phyloP scores from a whole-genome alignment of 2,888 invertebrate species.

The Eupithecia subumbrata region DNA sequence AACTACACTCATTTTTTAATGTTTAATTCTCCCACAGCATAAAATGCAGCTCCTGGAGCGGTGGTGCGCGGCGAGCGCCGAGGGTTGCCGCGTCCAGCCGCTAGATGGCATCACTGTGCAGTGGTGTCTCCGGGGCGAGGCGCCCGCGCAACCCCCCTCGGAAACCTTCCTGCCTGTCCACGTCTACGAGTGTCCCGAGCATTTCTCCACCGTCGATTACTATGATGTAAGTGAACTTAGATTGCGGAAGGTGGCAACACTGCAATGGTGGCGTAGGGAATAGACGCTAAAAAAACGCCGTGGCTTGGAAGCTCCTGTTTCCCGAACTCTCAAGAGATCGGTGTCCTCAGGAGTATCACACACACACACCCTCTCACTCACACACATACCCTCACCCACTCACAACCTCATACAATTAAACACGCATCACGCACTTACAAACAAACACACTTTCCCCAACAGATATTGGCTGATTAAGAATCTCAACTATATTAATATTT shows the following conservation, averaged over 20 bases:
- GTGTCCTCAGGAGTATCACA: too few species aligned
- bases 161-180: conserved; percentile 87
- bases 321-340: too few species aligned
- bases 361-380: too few species aligned
- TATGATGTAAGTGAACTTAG: conserved; percentile 86
- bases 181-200: conserved; percentile 91
- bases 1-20: background rate
- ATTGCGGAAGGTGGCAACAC: conserved; percentile 50
- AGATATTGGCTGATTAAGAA: too few species aligned
- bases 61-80: conserved; percentile 75
- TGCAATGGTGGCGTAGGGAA: too few species aligned
- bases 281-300: too few species aligned
- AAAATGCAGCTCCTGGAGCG: conserved; percentile 88
- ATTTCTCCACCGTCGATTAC: conserved; percentile 93
- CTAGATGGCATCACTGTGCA: conserved; percentile 86
- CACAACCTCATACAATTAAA: too few species aligned
- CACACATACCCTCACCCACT: too few species aligned
- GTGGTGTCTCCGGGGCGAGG: conserved; percentile 88
- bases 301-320: too few species aligned
- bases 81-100: conserved; percentile 74
- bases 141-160: conserved; percentile 83
- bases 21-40: conserved; percentile 73
- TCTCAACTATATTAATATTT: too few species aligned
- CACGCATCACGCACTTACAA: too few species aligned
- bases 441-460: too few species aligned